Conservation (phyloP, 1,140 invertebrate species). For the Drosophila tsacasi region DNA sequence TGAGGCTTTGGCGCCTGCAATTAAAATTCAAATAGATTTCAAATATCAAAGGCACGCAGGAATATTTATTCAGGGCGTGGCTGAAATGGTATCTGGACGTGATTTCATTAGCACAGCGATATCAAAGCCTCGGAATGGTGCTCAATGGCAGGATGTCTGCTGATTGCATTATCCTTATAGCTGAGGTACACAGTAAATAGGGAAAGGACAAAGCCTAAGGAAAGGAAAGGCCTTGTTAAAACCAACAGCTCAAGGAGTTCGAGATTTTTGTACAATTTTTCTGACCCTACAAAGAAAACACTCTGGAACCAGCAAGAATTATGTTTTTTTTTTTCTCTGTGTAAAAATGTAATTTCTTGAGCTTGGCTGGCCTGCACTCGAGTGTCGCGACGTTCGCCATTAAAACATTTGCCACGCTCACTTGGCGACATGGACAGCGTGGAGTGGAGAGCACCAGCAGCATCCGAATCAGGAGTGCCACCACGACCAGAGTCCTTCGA, state of each 20-base stretch:
- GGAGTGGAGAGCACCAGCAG: slow-evolving; percentile 12
- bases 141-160: slow-evolving; percentile 37
- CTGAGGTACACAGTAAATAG: neutral
- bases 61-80: slow-evolving; percentile 39
- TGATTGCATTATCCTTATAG: slow-evolving; percentile 23
- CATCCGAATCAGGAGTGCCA: slow-evolving; percentile 36
- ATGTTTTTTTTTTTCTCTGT: neutral
- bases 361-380: slow-evolving; percentile 59
- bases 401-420: slow-evolving; percentile 77
- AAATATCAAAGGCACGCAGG: slow-evolving; percentile 26
- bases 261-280: neutral
- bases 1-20: slow-evolving; percentile 44
- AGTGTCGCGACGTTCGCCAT: slow-evolving; percentile 76
- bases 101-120: slow-evolving; percentile 72
- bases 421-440: slow-evolving; percentile 65
- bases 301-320: too few relatives aligned
- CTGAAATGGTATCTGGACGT: slow-evolving; percentile 49
- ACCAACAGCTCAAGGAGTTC: too few relatives aligned
- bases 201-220: neutral
- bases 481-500: slow-evolving; percentile 19
- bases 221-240: neutral
- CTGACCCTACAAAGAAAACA: too few relatives aligned
- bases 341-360: slow-evolving; percentile 12
- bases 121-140: slow-evolving; percentile 58
- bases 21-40: slow-evolving; percentile 71